phyloP scores from a whole-genome alignment of 2,888 invertebrate species.

The Listrodromus nycthemerus region DNA sequence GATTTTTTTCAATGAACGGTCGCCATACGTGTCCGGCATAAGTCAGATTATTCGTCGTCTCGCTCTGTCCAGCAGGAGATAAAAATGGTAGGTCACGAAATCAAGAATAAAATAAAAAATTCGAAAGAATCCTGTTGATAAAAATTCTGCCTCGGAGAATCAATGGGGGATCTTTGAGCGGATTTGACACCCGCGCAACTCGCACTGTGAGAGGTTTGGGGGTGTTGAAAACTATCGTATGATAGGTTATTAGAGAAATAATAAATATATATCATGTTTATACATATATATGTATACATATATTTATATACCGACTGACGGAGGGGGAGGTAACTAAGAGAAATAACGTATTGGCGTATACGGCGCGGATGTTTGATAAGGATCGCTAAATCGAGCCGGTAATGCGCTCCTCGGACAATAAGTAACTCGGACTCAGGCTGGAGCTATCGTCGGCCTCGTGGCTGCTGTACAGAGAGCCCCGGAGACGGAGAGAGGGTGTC shows the following conservation, averaged over 20 bases:
- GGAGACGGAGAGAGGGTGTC: slow-evolving; percentile 50
- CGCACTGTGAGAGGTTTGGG: slow-evolving; percentile 35
- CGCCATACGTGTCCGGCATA: slow-evolving; percentile 22
- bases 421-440: slow-evolving; percentile 62
- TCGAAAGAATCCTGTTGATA: too few species aligned
- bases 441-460: slow-evolving; percentile 44
- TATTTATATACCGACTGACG: slow-evolving; percentile 13
- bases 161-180: not conserved
- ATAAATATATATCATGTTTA: slow-evolving; percentile 40
- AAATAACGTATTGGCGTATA: slow-evolving; percentile 59
- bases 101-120: not conserved
- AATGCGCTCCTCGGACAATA: slow-evolving; percentile 66
- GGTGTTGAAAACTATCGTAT: slow-evolving; percentile 64
- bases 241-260: slow-evolving; percentile 63
- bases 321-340: slow-evolving; percentile 45
- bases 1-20: slow-evolving; percentile 9
- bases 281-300: not conserved
- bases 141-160: too few species aligned
- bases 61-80: not conserved
- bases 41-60: not conserved
- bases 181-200: slow-evolving; percentile 34
- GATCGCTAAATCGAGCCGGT: slow-evolving; percentile 66
- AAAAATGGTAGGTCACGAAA: not conserved
- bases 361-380: slow-evolving; percentile 61
- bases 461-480: slow-evolving; percentile 27